Base-by-base conservation (phyloP, 2,113 vertebrate genomes). In the Ellobius talpinus region DNA sequence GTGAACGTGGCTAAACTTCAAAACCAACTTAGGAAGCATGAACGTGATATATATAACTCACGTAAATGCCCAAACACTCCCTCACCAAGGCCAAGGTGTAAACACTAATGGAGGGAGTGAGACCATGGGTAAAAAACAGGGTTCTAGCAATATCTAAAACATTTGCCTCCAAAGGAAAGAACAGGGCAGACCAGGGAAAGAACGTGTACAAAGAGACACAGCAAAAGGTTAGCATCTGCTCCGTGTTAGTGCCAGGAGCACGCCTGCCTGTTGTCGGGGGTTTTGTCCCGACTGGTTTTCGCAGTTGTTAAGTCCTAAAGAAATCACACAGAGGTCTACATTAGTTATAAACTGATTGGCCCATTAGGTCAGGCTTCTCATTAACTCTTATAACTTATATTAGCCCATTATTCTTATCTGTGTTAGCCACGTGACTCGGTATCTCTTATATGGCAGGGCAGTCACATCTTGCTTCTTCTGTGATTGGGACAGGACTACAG, bases 101-200 rank as follows among this genome's bases (percentile, higher is more conserved):
- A 84, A 23, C 50, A 36, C 6, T 79, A 29, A 29, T 16, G 47
- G 42, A 36, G 14, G 39, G 21, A 73, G 7, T 9, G 5, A 0
- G 3, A 9, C 5, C 2, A 19, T 1, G 55, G 5, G 7, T 17
- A 10, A 6, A 33, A 17, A 31, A 0, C 1, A 36, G 24, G 2
- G 23, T n/a, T 85, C 63, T 39, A 61, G 52, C 47, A 91, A 63
- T 26, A 63, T 16, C 39, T 79, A 33, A 93, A 90, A 39, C 10
- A 36, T 45, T 90, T 93, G 36, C 77, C 70, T 88, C 50, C 26
- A 73, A 39, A 90, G 70, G 50, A n/a, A 58, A 63, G 47, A 87
- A 70, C 5, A 45, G 11, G 5, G 4, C 1, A 73, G 11, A 87
- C 61, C 6, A 74, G 52, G 12, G 47, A 78, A 95, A n/a, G 45